These are phyloP conservation scores for Tuberolachnus salignus DNA, from an alignment of 2,888 invertebrate species.

Conservation along the genomic window DNA sequence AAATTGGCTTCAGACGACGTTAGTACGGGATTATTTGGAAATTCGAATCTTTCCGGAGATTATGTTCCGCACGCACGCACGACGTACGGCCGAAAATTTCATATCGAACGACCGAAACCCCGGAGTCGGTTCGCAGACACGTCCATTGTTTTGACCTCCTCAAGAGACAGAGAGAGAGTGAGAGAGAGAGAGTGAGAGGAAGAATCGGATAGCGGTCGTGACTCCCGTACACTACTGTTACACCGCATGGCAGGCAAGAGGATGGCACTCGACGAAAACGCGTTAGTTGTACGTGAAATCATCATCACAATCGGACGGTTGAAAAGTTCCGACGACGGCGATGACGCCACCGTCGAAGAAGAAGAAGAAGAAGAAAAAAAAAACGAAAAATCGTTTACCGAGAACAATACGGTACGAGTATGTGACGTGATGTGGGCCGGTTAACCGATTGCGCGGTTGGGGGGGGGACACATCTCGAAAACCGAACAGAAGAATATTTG, in stretches of 20 bases:
- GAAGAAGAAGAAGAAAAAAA: neutral
- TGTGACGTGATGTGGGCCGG: too few relatives aligned
- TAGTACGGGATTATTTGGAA: too few relatives aligned
- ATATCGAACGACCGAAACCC: slow-evolving; percentile 17
- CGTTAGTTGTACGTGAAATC: slow-evolving; percentile 21
- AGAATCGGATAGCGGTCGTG: too few relatives aligned
- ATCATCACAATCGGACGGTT: slow-evolving; percentile 22
- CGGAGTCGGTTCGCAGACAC: neutral
- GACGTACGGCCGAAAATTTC: slow-evolving; percentile 6
- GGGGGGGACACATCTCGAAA: neutral
- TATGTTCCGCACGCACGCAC: neutral
- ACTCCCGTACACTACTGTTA: slow-evolving; percentile 11
- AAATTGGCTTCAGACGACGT: too few relatives aligned
- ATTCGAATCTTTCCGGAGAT: too few relatives aligned
- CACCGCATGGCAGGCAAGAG: too few relatives aligned
- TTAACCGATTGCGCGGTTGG: neutral
- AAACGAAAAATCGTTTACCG: neutral
- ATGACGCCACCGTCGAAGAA: too few relatives aligned
- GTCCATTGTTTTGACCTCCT: slow-evolving; percentile 44
- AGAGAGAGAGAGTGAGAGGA: too few relatives aligned
- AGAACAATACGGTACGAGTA: slow-evolving; percentile 5
- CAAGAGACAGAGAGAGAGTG: neutral
- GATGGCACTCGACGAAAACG: slow-evolving; percentile 36
- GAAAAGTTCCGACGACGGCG: neutral
- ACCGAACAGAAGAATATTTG: neutral